A percentile compares a stretch with the other conserved stretches of the same genome.
phyloP scores from a whole-genome alignment of 1,140 invertebrate genomes.

The Drosophila burlai region DNA sequence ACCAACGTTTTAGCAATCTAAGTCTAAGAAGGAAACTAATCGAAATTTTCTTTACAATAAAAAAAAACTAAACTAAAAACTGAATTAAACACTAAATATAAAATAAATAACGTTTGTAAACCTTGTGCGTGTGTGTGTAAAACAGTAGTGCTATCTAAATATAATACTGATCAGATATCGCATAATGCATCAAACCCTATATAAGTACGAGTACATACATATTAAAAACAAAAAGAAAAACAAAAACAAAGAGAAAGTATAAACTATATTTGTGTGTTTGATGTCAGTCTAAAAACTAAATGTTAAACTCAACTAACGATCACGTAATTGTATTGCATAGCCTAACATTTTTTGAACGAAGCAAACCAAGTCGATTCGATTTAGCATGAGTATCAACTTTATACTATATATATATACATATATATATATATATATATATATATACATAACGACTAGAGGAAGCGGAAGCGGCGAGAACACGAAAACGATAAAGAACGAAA shows the following conservation, averaged over 20 bases:
- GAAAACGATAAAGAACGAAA: constrained; percentile 17
- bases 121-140: constrained; percentile 62
- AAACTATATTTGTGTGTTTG: constrained; percentile 72
- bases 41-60: constrained; percentile 55
- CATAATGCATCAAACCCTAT: constrained; percentile 58
- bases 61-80: constrained; percentile 34
- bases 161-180: constrained; percentile 53
- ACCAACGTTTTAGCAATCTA: constrained; percentile 74
- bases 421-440: constrained; percentile 10
- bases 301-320: constrained; percentile 64
- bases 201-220: constrained; percentile 58
- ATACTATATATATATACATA: constrained; percentile 32
- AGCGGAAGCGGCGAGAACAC: constrained; percentile 1
- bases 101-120: constrained; percentile 50
- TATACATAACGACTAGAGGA: constrained; percentile 28
- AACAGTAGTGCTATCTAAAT: constrained; percentile 49
- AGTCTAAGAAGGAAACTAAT: constrained; percentile 58
- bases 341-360: constrained; percentile 60
- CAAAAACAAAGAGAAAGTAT: constrained; percentile 32
- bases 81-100: constrained; percentile 25
- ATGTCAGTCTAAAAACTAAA: constrained; percentile 72
- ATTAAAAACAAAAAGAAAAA: constrained; percentile 12
- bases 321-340: constrained; percentile 58
- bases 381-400: constrained; percentile 62
- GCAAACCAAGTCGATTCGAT: constrained; percentile 51